Evolutionary conservation across 2,113 vertebrate genomes (phyloP).

Genomic region (Pteronura brasiliensis): DNA sequence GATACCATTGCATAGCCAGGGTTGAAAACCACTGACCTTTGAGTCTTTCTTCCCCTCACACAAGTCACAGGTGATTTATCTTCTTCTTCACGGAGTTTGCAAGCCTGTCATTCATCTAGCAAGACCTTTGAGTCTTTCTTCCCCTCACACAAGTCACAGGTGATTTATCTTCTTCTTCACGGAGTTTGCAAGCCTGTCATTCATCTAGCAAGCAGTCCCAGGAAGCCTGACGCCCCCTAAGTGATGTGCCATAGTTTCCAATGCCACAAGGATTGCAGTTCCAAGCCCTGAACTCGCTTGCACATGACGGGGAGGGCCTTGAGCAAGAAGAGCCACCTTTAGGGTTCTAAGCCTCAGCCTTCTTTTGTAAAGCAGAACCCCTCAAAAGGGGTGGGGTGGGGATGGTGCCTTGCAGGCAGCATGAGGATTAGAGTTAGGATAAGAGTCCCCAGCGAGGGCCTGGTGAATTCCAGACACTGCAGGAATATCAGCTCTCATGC

Average conservation of each 20-base stretch:
- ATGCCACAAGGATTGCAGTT: neutral
- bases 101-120: neutral
- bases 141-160: neutral
- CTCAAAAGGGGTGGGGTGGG: too few relatives aligned
- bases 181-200: neutral
- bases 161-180: neutral
- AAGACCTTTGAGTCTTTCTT: neutral
- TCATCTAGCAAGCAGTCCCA: neutral
- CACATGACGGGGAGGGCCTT: fast-evolving
- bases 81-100: neutral
- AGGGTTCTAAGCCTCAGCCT: neutral
- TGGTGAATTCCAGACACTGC: neutral
- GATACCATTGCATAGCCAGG: neutral
- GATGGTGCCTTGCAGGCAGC: too few relatives aligned
- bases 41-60: neutral
- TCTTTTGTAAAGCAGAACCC: neutral
- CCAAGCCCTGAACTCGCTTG: fast-evolving
- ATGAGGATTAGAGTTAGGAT: neutral
- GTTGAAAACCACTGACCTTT: neutral
- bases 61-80: neutral
- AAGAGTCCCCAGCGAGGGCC: neutral
- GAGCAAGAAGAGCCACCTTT: neutral
- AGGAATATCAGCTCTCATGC: neutral
- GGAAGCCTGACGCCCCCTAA: neutral
- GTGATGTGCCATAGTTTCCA: neutral